Base-by-base conservation (phyloP, 2,113 vertebrate species). In the Peromyscus polionotus region DNA sequence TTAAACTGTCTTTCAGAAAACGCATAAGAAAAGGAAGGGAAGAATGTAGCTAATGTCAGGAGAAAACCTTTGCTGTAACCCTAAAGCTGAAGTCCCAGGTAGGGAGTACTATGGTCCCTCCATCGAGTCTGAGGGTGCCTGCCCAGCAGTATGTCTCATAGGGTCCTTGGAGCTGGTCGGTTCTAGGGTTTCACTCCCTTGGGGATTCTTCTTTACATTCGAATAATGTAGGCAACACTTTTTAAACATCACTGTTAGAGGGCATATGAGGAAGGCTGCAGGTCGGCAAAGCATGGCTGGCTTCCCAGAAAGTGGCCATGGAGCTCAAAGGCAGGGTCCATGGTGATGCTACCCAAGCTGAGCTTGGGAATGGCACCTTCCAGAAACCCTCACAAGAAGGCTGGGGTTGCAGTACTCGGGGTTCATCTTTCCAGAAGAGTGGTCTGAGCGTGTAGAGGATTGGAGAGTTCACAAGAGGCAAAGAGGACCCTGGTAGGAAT, bases 161-260 rank as follows among this genome's bases (percentile, higher is more conserved):
- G 1, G 1, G 1, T 48, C 45, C 59, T 42, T 39, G 33, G 59
- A 63, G 59, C n/a, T n/a, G 48, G 9, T 42, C 51, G 4, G 51
- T 80, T 80, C 57, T 17, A 54, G 36, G 20, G 51, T 42, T 67
- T 48, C 48, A 26, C 31, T 93, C 48, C 75, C 28, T 75, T 24
- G 57, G 14, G 4, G 13, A 51, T 33, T 75, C 31, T 8, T 85
- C 48, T 94, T 31, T 87, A 75, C 36, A 65, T 42, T 42, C 54
- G 63, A 5, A 0, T 61, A 73, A 83, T 0, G 19, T 22, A 24
- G 16, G 14, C 1, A 4, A 5, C 20, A 17, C 4, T 19, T 31
- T 14, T 77, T 19, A 67, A 95, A 39, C 13, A 28, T 28, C 63
- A 79, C 48, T 92, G 20, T 72, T 51, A 92, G 87, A 86, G 73